Percentiles rank a stretch among this genome's conserved stretches.
Conservation (phyloP, 2,888 invertebrate species). For the Epistrophella euchroma region DNA sequence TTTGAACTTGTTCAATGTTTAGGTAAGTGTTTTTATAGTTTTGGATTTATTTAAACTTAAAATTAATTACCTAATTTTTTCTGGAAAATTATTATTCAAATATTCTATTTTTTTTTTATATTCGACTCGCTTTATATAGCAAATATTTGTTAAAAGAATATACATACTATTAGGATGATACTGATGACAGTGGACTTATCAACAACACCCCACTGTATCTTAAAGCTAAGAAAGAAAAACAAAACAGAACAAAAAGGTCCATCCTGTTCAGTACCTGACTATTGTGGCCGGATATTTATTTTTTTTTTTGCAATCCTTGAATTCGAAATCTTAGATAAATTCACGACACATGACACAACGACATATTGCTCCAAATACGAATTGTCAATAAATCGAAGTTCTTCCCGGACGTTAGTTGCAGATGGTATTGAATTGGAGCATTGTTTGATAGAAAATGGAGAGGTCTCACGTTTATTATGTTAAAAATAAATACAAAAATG, state of each 20-base stretch:
- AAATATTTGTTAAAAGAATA: too few species aligned
- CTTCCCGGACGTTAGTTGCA: conserved; percentile 4
- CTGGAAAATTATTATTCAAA: too few species aligned
- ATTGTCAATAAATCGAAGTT: conserved; percentile 38
- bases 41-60: too few species aligned
- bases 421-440: not conserved
- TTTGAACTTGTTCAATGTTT: too few species aligned
- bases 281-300: not conserved
- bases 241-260: conserved; percentile 28
- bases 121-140: too few species aligned
- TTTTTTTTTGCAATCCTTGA: conserved; percentile 6
- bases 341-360: conserved; percentile 23
- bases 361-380: conserved; percentile 34
- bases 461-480: conserved; percentile 17
- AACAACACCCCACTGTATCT: not conserved
- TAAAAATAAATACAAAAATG: conserved; percentile 21
- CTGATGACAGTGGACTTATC: too few species aligned
- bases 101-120: too few species aligned
- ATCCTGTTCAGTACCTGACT: not conserved
- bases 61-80: too few species aligned
- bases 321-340: conserved; percentile 34
- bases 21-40: too few species aligned
- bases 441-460: not conserved
- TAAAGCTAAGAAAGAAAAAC: not conserved
- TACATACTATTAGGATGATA: too few species aligned